phyloP scores from a whole-genome alignment of 2,888 invertebrate species.

The Holacanthella duospinosa region DNA sequence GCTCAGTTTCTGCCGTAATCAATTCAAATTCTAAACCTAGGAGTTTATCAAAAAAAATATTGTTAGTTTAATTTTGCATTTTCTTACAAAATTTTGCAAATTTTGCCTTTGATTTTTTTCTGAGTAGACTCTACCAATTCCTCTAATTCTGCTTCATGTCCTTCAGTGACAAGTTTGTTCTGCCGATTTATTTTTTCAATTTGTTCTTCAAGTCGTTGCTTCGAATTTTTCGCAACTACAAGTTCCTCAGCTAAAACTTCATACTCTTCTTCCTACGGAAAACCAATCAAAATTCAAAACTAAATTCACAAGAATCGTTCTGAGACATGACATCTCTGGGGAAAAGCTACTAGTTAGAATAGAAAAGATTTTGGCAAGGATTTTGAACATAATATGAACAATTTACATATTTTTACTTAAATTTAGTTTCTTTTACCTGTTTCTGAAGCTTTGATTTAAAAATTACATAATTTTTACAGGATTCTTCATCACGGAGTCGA shows the following conservation, averaged over 20 bases:
- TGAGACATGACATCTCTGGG: no score
- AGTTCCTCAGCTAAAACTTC: slow-evolving; percentile 90
- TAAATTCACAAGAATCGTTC: no score
- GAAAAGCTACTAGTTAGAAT: no score
- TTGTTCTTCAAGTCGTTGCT: slow-evolving; percentile 84
- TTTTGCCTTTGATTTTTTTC: slow-evolving; percentile 75
- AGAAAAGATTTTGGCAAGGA: no score
- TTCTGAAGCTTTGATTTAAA: slow-evolving; percentile 67
- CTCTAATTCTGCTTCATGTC: neutral
- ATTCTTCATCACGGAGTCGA: slow-evolving; percentile 51
- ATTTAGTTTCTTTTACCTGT: slow-evolving; percentile 37
- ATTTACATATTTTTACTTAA: slow-evolving; percentile 1
- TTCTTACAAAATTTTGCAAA: no score
- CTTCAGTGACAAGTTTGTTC: slow-evolving; percentile 78
- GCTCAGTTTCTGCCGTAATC: slow-evolving; percentile 86
- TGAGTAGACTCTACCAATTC: slow-evolving; percentile 65
- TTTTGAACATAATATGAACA: neutral
- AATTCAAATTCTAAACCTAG: slow-evolving; percentile 79
- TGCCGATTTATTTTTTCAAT: slow-evolving; percentile 81
- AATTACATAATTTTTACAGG: slow-evolving; percentile 67
- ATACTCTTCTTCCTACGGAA: slow-evolving; percentile 68
- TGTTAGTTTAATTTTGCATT: slow-evolving; percentile 8
- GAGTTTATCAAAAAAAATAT: slow-evolving; percentile 40
- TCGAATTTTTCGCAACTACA: slow-evolving; percentile 80
- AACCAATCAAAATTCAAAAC: neutral